These are phyloP conservation scores for Dioctria linearis DNA, from an alignment of 2,888 invertebrate species.

Conservation along the genomic window DNA sequence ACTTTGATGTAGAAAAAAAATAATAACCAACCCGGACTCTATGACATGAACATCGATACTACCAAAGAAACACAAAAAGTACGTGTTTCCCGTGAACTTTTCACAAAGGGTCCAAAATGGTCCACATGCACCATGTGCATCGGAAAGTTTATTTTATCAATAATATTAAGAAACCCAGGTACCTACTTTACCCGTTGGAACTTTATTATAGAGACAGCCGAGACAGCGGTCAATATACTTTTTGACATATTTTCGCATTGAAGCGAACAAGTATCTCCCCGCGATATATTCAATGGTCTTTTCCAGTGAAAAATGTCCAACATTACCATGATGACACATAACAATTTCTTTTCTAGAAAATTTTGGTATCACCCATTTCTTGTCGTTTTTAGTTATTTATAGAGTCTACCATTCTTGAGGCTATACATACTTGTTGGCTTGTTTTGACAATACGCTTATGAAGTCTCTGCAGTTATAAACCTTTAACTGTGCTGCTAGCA, in stretches of 20 bases:
- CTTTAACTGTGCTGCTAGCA: conserved; percentile 60
- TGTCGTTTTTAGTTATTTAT: background rate
- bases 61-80: conserved; percentile 59
- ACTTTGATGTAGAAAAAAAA: too few relatives aligned
- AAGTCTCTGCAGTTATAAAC: conserved; percentile 59
- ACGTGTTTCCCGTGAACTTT: conserved; percentile 60
- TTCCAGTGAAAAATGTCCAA: conserved; percentile 57
- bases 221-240: conserved; percentile 64
- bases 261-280: conserved; percentile 67
- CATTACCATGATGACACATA: conserved; percentile 53
- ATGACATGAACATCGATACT: too few relatives aligned
- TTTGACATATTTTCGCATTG: conserved; percentile 65
- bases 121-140: conserved; percentile 61
- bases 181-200: conserved; percentile 57
- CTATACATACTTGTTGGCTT: background rate
- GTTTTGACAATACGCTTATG: conserved; percentile 48
- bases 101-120: conserved; percentile 62
- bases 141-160: conserved; percentile 1
- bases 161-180: conserved; percentile 62
- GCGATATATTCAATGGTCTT: conserved; percentile 61
- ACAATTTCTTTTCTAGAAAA: background rate
- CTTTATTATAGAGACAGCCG: conserved; percentile 66
- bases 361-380: background rate
- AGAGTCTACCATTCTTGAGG: background rate
- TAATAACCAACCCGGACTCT: too few relatives aligned